These are phyloP conservation scores for Calycopis cecrops DNA, from an alignment of 1,140 invertebrate species.

Conservation along the genomic window DNA sequence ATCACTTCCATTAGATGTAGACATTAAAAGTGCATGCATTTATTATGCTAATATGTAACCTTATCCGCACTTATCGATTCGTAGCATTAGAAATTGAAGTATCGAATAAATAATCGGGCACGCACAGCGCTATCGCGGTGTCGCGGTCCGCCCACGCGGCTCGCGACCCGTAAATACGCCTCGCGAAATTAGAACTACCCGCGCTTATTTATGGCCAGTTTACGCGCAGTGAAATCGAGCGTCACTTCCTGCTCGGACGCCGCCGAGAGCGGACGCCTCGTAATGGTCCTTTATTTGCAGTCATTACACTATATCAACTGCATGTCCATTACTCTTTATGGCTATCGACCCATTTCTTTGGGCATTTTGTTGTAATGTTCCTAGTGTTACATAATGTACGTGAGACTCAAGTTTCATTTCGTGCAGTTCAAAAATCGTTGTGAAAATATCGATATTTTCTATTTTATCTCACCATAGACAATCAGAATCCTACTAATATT, in stretches of 20 bases:
- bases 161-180: constrained; percentile 49
- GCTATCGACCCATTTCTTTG: background rate
- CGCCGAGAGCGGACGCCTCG: constrained; percentile 35
- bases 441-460: no score
- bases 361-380: no score
- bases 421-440: no score
- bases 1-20: no score
- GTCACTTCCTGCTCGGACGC: constrained; percentile 55
- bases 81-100: constrained; percentile 4
- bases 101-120: constrained; percentile 5
- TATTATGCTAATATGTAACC: no score
- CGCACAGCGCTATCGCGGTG: constrained; percentile 5
- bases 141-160: background rate
- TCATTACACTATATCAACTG: constrained; percentile 40
- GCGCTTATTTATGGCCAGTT: constrained; percentile 54
- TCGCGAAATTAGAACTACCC: constrained; percentile 61
- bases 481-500: no score
- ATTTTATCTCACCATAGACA: no score
- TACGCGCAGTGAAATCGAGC: constrained; percentile 48
- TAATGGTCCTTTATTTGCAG: constrained; percentile 48
- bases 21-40: no score
- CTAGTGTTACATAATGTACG: no score
- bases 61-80: constrained; percentile 2
- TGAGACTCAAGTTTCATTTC: no score
- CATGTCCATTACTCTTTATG: constrained; percentile 5